Conservation (phyloP, 2,113 vertebrate species). For the Spheniscus mendiculus region DNA sequence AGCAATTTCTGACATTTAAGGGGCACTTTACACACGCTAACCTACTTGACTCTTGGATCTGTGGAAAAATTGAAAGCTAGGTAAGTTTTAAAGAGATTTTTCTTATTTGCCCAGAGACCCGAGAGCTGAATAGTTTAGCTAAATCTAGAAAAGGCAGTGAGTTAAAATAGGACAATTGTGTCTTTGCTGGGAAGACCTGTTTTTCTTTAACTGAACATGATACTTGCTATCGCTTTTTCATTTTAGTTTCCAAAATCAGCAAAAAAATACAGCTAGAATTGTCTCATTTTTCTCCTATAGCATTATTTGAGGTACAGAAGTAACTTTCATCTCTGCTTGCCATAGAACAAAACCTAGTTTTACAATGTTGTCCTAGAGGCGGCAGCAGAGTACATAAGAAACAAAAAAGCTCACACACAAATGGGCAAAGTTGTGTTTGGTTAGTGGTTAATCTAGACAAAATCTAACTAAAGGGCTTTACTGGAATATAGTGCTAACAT, state of each 20-base stretch:
- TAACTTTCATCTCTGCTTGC: not conserved
- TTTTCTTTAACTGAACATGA: not conserved
- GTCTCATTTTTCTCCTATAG: not conserved
- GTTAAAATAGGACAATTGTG: not conserved
- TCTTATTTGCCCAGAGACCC: not conserved
- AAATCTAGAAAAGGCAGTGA: not conserved
- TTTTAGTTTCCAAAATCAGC: not conserved
- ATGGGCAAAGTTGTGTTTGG: constrained; percentile 58
- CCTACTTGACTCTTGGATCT: not conserved
- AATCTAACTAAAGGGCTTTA: constrained; percentile 32
- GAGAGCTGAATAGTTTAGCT: not conserved
- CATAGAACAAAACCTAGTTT: constrained; percentile 25
- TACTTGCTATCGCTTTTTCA: not conserved
- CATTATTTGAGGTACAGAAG: not conserved
- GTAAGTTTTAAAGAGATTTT: not conserved
- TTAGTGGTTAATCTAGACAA: constrained; percentile 60
- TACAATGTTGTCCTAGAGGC: constrained; percentile 71
- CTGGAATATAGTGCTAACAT: constrained; percentile 19
- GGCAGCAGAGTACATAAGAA: constrained; percentile 77
- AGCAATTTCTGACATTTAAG: constrained; percentile 10
- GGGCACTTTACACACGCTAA: not conserved
- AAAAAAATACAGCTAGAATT: not conserved
- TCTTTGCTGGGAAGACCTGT: not conserved
- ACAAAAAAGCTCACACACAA: constrained; percentile 3
- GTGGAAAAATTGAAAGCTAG: not conserved